These are phyloP conservation scores for Scartelaos histophorus DNA, from an alignment of 2,113 vertebrate genomes.

Conservation along the genomic window DNA sequence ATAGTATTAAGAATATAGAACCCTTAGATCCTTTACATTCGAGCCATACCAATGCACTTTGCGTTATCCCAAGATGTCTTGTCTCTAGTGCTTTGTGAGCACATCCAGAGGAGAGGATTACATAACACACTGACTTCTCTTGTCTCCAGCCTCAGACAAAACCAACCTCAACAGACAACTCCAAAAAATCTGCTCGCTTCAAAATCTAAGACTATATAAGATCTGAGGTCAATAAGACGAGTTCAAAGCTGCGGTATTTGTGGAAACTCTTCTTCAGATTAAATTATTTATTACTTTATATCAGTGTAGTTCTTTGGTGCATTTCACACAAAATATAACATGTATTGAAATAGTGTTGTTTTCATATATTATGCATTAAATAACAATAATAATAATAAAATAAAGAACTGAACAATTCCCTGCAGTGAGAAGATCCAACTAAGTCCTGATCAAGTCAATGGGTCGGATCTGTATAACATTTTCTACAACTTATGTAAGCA, in stretches of 20 bases:
- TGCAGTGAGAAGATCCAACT: no score
- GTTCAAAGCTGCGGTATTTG: neutral
- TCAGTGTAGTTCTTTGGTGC: no score
- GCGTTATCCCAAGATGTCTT: constrained; percentile 3
- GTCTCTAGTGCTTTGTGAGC: neutral
- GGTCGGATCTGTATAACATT: neutral
- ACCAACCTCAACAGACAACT: neutral
- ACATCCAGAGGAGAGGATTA: neutral
- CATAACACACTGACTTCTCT: constrained; percentile 5
- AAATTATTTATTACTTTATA: neutral
- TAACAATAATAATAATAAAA: no score
- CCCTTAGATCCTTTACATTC: constrained; percentile 10
- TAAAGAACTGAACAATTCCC: no score
- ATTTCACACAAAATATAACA: no score
- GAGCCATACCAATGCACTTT: constrained; percentile 1
- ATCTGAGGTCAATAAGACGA: neutral
- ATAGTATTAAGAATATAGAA: constrained; percentile 20
- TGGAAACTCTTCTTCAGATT: neutral
- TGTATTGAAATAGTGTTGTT: no score
- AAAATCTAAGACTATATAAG: neutral
- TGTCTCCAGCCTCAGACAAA: constrained; percentile 2
- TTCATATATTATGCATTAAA: no score
- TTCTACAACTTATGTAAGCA: neutral
- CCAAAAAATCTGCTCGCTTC: neutral
- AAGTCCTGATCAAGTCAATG: no score